Percentiles rank a stretch among this genome's conserved stretches.
Evolutionary conservation across 2,113 vertebrate species (phyloP).

Genomic region (Chaetura pelagica): DNA sequence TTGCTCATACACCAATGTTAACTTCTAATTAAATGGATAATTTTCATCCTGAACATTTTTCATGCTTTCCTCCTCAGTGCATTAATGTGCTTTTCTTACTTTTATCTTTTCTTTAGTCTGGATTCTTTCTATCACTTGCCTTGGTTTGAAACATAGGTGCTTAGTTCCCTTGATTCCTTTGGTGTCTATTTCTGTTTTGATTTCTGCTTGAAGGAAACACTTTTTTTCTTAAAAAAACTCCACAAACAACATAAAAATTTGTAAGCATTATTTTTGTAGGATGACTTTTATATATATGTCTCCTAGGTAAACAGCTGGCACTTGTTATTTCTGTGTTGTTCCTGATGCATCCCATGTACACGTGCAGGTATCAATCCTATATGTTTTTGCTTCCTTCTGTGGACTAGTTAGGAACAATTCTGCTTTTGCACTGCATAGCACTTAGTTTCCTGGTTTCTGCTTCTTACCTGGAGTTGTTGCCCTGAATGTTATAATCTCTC

Average conservation of each 20-base stretch:
- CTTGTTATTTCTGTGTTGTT: neutral
- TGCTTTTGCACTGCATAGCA: neutral
- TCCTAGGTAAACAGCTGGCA: neutral
- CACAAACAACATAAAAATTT: no score
- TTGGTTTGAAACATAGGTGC: neutral
- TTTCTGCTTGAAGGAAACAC: neutral
- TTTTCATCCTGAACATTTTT: neutral
- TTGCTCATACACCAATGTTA: neutral
- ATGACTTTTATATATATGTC: neutral
- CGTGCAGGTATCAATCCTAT: neutral
- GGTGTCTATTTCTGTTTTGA: neutral
- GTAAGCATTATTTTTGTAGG: neutral
- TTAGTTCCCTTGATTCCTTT: neutral
- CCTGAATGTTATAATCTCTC: neutral
- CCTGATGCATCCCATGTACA: neutral
- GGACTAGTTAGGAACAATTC: neutral
- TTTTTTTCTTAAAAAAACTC: neutral
- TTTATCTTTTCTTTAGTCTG: neutral
- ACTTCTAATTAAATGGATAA: neutral
- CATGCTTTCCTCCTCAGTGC: fast-evolving
- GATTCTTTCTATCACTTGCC: neutral
- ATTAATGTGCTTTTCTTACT: neutral
- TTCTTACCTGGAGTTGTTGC: neutral
- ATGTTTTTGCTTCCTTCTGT: neutral
- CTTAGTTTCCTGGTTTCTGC: neutral